Evolutionary conservation across 2,888 invertebrate genomes (phyloP), one percentile per base, ranked within the genome.

Genomic region (Unio pictorum): DNA sequence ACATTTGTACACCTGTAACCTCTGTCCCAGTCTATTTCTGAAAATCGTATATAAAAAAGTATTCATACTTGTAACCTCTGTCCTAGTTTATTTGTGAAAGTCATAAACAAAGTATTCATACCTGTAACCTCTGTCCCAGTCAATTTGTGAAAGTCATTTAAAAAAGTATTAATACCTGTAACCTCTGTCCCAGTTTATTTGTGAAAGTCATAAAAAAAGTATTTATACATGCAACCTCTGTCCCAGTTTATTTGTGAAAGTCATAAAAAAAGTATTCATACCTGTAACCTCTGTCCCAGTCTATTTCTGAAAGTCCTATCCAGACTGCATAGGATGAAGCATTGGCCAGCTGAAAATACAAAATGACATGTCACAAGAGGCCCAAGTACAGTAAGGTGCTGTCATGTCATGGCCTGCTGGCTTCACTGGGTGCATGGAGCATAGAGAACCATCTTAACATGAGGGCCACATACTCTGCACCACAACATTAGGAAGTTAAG

Each of bases 221-320:
- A 66, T 59, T 62, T 68, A 68, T 71, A 84, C 84, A 67, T 75
- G 72, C 79, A 81, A 17, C 83, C 83, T 55, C 65, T 61, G n/a
- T 72, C 75, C 30, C 71, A 61, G 63, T 84, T 78, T 55, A 83
- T 66, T 58, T 81, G 78, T 80, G 75, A 82, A 28, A 83, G 72
- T 0, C 85, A 84, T 62, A 81, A 28, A 28, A 3, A 28, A 28
- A 28, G 23, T 34, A 66, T 59, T 62, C 69, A 68, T 71, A 84
- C 84, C 68, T 75, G 72, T 80, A 81, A 17, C 83, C 83, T 55
- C 65, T 61, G n/a, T 72, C 75, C 30, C 70, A 61, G 61, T 84
- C 79, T 55, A 83, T 65, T 58, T 81, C 80, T 80, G 75, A 82
- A 28, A 83, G 72, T 0, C 85, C 85, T 62, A 81, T 82, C 85